Evolutionary conservation across 2,888 invertebrate genomes (phyloP).

Genomic region (Stenodera caucasica): DNA sequence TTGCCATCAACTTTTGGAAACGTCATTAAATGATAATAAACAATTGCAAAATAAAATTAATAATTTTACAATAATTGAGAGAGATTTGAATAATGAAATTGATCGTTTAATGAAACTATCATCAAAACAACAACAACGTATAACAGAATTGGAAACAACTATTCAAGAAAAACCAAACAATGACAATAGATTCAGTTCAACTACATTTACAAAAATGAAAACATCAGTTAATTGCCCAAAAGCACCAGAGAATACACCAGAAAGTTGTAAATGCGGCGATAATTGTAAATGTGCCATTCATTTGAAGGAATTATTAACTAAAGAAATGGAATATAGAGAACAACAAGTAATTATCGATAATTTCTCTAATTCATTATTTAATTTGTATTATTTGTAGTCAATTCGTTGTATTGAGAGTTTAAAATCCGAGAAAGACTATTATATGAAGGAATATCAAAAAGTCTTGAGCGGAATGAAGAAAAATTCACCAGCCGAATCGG

Average conservation of each 20-base stretch:
- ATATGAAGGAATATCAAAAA: conserved; percentile 57
- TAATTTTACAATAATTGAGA: conserved; percentile 63
- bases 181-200: neutral
- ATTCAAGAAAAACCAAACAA: neutral
- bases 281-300: conserved; percentile 39
- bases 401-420: conserved; percentile 39
- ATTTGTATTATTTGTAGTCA: conserved; percentile 31
- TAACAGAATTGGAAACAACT: conserved; percentile 54
- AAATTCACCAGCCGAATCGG: conserved; percentile 42
- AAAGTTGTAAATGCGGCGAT: conserved; percentile 36
- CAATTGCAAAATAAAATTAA: conserved; percentile 61
- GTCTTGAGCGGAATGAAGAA: conserved; percentile 53
- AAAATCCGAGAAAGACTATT: conserved; percentile 57
- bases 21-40: conserved; percentile 60
- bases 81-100: conserved; percentile 59
- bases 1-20: no score
- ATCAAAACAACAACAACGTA: conserved; percentile 54
- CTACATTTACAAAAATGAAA: neutral
- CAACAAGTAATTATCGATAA: conserved; percentile 15
- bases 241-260: neutral
- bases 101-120: conserved; percentile 56
- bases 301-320: conserved; percentile 42
- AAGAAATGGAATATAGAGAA: conserved; percentile 43
- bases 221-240: neutral
- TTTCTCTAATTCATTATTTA: neutral